These are phyloP conservation scores for Myotis brandtii DNA, from an alignment of 2,113 vertebrate species.

Conservation along the genomic window DNA sequence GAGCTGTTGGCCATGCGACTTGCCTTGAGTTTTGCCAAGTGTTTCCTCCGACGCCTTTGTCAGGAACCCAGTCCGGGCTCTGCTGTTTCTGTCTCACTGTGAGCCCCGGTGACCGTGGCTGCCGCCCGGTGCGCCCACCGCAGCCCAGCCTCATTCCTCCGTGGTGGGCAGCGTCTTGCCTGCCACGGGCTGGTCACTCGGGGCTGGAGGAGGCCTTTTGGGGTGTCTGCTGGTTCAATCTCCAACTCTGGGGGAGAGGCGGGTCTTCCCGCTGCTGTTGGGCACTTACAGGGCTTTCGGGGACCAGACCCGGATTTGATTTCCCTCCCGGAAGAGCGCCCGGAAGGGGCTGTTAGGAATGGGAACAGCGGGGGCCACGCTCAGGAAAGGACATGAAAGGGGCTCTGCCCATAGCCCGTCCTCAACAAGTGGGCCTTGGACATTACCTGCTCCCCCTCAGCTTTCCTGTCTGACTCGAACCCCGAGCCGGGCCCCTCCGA, in stretches of 20 bases:
- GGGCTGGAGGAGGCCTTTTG: background rate
- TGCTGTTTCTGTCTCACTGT: background rate
- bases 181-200: fast-evolving
- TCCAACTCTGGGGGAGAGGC: background rate
- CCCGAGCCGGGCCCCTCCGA: background rate
- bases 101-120: background rate
- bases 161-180: fast-evolving
- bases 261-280: background rate
- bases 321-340: background rate
- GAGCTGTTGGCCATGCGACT: conserved; percentile 81
- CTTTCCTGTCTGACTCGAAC: fast-evolving
- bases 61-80: conserved; percentile 65
- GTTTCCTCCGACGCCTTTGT: conserved; percentile 78
- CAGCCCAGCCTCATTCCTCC: background rate
- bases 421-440: background rate
- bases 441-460: fast-evolving
- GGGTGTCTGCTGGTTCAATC: background rate
- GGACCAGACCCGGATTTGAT: background rate
- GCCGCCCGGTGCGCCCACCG: conserved; percentile 9
- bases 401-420: fast-evolving
- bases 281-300: background rate
- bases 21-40: conserved; percentile 81
- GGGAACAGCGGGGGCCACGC: fast-evolving
- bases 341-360: fast-evolving
- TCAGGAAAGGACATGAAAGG: fast-evolving